These are phyloP conservation scores for Idaea aversata DNA, from an alignment of 2,888 invertebrate genomes.

Conservation along the genomic window DNA sequence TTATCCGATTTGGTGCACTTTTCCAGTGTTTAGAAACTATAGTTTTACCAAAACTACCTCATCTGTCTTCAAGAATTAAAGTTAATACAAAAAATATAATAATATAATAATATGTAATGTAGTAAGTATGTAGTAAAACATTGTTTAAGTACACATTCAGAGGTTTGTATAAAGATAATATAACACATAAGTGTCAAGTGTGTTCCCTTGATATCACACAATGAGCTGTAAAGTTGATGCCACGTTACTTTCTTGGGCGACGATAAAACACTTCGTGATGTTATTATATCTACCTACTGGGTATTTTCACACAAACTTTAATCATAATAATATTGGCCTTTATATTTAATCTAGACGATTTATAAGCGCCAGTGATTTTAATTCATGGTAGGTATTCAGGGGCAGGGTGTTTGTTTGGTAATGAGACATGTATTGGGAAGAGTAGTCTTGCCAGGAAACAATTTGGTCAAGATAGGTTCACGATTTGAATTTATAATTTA, in stretches of 20 bases:
- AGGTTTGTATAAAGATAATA: not conserved
- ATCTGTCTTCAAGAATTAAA: not conserved
- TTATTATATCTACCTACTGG: no score
- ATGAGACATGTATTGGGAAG: no score
- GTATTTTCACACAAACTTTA: no score
- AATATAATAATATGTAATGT: not conserved
- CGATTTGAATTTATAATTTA: no score
- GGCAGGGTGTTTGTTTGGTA: no score
- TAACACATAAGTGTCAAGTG: conserved; percentile 17
- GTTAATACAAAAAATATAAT: not conserved
- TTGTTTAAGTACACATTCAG: not conserved
- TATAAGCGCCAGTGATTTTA: no score
- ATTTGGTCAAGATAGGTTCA: no score
- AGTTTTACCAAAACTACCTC: not conserved
- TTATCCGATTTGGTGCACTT: no score
- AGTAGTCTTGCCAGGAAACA: no score
- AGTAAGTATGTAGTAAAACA: not conserved
- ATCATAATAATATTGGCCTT: no score
- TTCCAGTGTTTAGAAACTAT: not conserved
- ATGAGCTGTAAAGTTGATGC: conserved; percentile 28
- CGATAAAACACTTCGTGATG: not conserved
- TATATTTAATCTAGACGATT: no score
- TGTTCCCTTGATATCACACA: conserved; percentile 26
- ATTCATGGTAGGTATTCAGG: no score
- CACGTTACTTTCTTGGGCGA: conserved; percentile 16